phyloP scores from a whole-genome alignment of 2,888 invertebrate genomes.

The Patella caerulea region DNA sequence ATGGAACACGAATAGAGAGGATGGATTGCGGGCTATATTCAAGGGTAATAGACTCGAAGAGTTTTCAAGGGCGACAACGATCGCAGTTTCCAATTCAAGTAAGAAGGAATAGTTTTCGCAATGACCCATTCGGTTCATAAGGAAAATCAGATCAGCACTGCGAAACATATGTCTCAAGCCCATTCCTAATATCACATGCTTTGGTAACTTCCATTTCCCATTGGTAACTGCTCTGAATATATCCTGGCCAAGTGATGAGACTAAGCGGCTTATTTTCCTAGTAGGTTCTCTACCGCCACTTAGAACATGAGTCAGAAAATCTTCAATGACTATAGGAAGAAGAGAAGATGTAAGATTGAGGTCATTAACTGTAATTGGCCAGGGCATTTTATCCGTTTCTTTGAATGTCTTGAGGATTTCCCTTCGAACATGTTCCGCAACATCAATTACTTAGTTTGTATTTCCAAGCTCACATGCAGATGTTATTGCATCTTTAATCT shows the following conservation, averaged over 20 bases:
- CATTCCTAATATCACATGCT: slow-evolving; percentile 36
- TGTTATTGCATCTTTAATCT: no score
- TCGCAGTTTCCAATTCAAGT: slow-evolving; percentile 37
- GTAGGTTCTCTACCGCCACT: no score
- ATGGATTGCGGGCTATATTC: slow-evolving; percentile 36
- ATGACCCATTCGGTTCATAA: slow-evolving; percentile 39
- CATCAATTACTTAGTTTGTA: no score
- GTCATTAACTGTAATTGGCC: no score
- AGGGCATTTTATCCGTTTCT: no score
- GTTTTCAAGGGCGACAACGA: slow-evolving; percentile 35
- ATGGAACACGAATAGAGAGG: slow-evolving; percentile 40
- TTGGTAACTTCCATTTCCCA: slow-evolving; percentile 36
- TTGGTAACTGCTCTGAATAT: slow-evolving; percentile 38
- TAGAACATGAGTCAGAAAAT: no score
- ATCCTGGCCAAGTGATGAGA: slow-evolving; percentile 36
- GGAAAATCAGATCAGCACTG: slow-evolving; percentile 26
- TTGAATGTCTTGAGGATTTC: no score
- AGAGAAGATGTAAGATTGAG: no score
- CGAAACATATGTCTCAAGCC: slow-evolving; percentile 33
- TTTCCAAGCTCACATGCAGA: no score
- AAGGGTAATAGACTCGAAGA: slow-evolving; percentile 36
- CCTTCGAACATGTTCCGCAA: no score
- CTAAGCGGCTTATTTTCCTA: slow-evolving; percentile 15
- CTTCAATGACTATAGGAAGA: no score
- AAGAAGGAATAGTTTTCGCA: slow-evolving; percentile 36